Evolutionary conservation across 2,797 vertebrate genomes (phyloP).

Genomic region (Ptychadena robeensis): DNA sequence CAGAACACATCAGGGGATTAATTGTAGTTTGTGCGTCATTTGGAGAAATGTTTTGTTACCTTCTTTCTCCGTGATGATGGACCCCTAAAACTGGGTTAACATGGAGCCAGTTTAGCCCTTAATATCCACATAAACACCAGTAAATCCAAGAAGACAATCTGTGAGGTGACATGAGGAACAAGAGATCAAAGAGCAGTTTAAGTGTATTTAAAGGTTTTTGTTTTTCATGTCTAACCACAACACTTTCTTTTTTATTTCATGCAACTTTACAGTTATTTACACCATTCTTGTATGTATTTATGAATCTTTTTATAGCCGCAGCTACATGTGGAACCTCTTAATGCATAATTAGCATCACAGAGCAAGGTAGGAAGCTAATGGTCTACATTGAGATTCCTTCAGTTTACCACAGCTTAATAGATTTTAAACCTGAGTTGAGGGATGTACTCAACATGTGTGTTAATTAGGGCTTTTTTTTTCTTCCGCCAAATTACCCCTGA

Average conservation of each 20-base stretch:
- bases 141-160: no score
- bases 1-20: no score
- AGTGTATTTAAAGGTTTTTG: no score
- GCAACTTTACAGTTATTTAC: not conserved
- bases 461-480: not conserved
- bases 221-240: no score
- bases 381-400: not conserved
- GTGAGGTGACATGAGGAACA: no score
- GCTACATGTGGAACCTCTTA: not conserved
- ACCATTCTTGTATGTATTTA: not conserved
- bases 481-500: not conserved
- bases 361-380: not conserved
- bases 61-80: no score
- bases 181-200: no score
- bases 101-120: no score
- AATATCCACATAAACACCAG: no score
- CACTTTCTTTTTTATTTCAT: not conserved
- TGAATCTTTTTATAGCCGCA: not conserved
- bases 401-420: not conserved
- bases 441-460: not conserved
- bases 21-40: no score
- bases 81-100: no score
- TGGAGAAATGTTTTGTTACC: no score
- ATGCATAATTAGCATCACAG: not conserved
- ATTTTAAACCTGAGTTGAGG: not conserved